Evolutionary conservation across 2,113 vertebrate species (phyloP), one percentile per base, ranked within the genome.

Genomic region (Sceloporus undulatus): DNA sequence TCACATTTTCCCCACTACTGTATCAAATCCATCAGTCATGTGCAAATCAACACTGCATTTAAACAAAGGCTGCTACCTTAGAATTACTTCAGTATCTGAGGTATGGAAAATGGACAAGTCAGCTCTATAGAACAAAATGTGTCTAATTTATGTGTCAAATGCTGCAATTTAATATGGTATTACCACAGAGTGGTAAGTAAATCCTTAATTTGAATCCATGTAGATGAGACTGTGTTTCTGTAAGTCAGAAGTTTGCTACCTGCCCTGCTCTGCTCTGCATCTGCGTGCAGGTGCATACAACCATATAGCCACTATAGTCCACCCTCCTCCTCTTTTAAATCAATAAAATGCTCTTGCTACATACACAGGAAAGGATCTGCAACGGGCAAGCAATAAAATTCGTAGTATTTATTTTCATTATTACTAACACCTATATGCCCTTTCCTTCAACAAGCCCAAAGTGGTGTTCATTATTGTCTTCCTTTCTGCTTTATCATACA

Each of bases 161-260:
- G 70, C n/a, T 75, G 54, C 74, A 85, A 74, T 85, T 21, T 40
- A 85, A 40, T 75, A 74, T 59, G 54, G 19, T n/a, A 75, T 27
- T 59, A 77, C 66, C 23, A 29, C 25, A 77, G 16, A 29, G 25
- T 9, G 56, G 25, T 9, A 75, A 54, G 34, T 38, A 16, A 25
- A 38, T 77, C 74, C 42, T 21, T 48, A n/a, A 19, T 85, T 38
- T 62, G 14, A 77, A 76, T 42, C 27, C 14, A 65, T 85, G 77
- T 48, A 59, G 59, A 77, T 65, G 56, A 42, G 21, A 34, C 74
- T n/a, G 9, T 77, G 38, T 40, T 77, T 66, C 27, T n/a, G 4
- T 66, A 77, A 48, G 34, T 29, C 21, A 38, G 21, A 83, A 81
- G 38, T 40, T n/a, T 62, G 29, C 27, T 68, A 68, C 11, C 21